Percentiles rank a stretch among this genome's conserved stretches.
These are phyloP conservation scores for Halesus radiatus DNA, from an alignment of 1,140 invertebrate species.

Conservation along the genomic window DNA sequence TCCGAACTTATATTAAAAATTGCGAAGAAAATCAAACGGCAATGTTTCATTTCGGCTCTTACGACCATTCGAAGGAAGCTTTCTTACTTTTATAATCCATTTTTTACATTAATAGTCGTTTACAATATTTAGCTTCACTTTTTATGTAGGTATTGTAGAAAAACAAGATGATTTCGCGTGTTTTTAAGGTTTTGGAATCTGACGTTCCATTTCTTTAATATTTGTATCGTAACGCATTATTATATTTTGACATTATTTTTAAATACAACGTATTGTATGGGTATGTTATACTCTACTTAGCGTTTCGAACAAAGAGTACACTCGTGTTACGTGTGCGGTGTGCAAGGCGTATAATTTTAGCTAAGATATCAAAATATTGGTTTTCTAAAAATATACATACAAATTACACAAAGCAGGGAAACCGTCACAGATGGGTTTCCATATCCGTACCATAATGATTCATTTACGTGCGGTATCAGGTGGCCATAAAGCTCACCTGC, in stretches of 20 bases:
- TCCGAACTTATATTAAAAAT: slow-evolving; percentile 28
- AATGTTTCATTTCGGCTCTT: slow-evolving; percentile 24
- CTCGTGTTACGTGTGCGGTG: slow-evolving; percentile 17
- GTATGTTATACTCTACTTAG: slow-evolving; percentile 2
- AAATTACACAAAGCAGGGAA: slow-evolving; percentile 4
- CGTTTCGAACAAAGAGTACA: slow-evolving; percentile 5
- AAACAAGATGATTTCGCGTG: too few species aligned
- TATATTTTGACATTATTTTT: neutral
- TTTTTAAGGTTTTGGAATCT: too few species aligned
- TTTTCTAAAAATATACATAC: neutral
- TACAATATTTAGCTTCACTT: too few species aligned
- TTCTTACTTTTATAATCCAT: too few species aligned
- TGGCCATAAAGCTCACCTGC: slow-evolving; percentile 54
- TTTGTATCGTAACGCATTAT: neutral
- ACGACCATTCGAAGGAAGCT: neutral
- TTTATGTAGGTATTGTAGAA: too few species aligned
- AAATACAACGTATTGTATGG: neutral
- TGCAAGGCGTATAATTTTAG: neutral
- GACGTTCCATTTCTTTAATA: too few species aligned
- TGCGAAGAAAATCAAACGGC: slow-evolving; percentile 15
- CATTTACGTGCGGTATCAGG: slow-evolving; percentile 48
- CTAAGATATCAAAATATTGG: slow-evolving; percentile 18
- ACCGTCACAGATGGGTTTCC: neutral
- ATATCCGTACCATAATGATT: slow-evolving; percentile 41
- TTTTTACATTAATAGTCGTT: too few species aligned